Evolutionary conservation across 2,888 invertebrate species (phyloP), one percentile per base, ranked within the genome.

Genomic region (Chrysodeixis includens): DNA sequence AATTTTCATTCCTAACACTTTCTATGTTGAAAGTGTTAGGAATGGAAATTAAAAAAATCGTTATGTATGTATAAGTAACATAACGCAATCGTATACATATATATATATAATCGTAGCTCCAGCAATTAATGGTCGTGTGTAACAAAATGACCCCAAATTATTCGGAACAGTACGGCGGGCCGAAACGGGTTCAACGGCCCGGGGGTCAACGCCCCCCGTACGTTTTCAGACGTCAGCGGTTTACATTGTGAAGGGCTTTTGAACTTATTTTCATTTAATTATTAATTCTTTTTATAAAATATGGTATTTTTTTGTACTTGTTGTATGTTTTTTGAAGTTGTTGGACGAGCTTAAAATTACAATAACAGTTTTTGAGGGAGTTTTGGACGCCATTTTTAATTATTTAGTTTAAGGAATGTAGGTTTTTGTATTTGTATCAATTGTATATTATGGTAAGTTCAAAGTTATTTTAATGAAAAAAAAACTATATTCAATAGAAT

Each of bases 81-180:
- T 20, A 49, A 49, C 46, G 20, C 5, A 49, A 18, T 49, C 46
- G n/a, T 35, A 1, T 1, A 35, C 10, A 35, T 57, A 49, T 14
- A 35, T 22, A 60, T 44, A 57, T 10, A 57, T 56, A 59, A 70
- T 60, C 40, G 61, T 51, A 58, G 18, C 59, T 30, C 58, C 40
- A 52, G 66, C 79, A 81, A 83, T 85, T 85, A 83, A 82, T 76
- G 66, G 54, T 59, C 68, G 69, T 71, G 65, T 78, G 72, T 78
- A 81, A 79, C 75, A 78, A 84, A 83, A 78, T 87, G 85, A 86
- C 86, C 86, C 81, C 76, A 80, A 84, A 85, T 84, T 83, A 84
- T 79, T 78, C 60, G 70, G 74, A 78, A 69, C 82, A 69, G 80
- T 79, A 74, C 71, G 70, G 70, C 78, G 86, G 63, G 71, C 84